Evolutionary conservation across 1,140 invertebrate species (phyloP).

Genomic region (Euwallacea fornicatus): DNA sequence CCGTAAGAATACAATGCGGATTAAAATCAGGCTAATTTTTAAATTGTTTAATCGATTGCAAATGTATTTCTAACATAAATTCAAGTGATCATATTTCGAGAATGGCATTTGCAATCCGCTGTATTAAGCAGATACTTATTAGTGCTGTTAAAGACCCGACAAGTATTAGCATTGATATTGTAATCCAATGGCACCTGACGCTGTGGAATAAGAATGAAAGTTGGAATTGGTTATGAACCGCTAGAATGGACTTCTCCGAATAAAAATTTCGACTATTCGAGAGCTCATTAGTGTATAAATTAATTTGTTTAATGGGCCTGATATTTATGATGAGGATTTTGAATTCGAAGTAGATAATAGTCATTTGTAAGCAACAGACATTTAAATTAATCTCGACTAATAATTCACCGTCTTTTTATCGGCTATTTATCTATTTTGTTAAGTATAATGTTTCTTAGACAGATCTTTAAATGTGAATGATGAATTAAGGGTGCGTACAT

Average conservation of each 20-base stretch:
- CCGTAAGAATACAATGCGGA: too few species aligned
- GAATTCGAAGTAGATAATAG: background rate
- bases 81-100: background rate
- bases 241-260: background rate
- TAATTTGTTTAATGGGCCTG: conserved; percentile 6
- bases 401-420: too few species aligned
- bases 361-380: conserved; percentile 1
- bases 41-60: background rate
- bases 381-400: background rate
- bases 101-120: background rate
- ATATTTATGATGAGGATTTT: conserved; percentile 1
- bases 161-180: conserved; percentile 4
- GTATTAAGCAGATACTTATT: background rate
- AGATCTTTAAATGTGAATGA: too few species aligned
- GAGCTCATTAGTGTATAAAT: conserved; percentile 2
- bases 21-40: background rate
- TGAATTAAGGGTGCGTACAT: too few species aligned
- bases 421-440: too few species aligned
- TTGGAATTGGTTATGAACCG: background rate
- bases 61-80: background rate
- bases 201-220: background rate
- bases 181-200: background rate
- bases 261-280: conserved; percentile 1
- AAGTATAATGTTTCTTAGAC: too few species aligned
- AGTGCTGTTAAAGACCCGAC: background rate